Evolutionary conservation across 2,797 vertebrate genomes (phyloP), one percentile per base, ranked within the genome.

Genomic region (Sciurus vulgaris): DNA sequence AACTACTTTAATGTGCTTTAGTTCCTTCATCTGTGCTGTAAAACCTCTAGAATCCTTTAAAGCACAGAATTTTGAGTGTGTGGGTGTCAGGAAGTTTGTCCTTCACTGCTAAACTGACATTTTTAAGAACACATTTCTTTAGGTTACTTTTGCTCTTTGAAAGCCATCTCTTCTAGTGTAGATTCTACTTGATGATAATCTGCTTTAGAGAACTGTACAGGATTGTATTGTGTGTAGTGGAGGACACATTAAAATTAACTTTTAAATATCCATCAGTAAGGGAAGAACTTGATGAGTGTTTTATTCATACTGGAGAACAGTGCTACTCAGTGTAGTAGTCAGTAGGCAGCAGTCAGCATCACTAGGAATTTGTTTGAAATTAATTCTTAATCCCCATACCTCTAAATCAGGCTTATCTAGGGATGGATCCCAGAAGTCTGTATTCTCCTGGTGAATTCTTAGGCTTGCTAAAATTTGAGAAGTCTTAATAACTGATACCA

Each of bases 131-230:
- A 84, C 78, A 70, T 95, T 85, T 90, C 41, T 79, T 78, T 41
- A 70, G 38, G 44, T 76, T 33, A 81, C 3, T 90, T 92, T 95
- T 87, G 73, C 86, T 97, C 35, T 84, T 93, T 69, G 85, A 78
- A 96, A 92, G 65, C 35, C 17, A 33, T 70, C 12, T 38, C 7
- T 70, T 77, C 65, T 7, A 87, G 12, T 95, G 38, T 35, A 78
- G 3, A 83, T 85, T 90, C 35, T 61, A n/a, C 51, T 81, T 59
- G 30, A 72, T 90, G 59, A 35, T 90, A 38, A 30, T 22, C 49
- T 72, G 1, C 54, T 33, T 72, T 72, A 92, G 73, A 96, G 72
- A 86, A 76, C 18, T 61, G 8, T 15, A 59, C 30, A 84, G 44
- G 33, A 79, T 63, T 59, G 3, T 73, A 13, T 69, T 96, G 67